Evolutionary conservation across 2,797 vertebrate species (phyloP).

Genomic region (Sciurus carolinensis): DNA sequence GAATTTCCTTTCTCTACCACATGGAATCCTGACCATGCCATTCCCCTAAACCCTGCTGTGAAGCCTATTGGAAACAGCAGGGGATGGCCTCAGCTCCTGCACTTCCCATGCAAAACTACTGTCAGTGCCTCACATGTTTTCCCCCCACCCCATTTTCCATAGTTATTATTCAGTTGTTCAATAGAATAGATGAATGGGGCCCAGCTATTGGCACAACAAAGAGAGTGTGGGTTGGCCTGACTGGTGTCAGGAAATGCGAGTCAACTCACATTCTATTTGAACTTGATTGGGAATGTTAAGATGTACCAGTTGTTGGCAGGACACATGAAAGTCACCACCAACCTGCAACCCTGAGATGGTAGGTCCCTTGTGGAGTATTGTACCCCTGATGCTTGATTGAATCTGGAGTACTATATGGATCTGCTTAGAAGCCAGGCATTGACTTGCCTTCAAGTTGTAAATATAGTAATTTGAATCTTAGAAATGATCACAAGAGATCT

Average conservation of each 20-base stretch:
- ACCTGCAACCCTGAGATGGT: neutral
- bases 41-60: neutral
- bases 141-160: fast-evolving
- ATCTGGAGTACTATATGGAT: neutral
- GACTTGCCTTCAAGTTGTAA: neutral
- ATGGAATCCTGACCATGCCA: neutral
- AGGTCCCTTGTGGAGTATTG: too few relatives aligned
- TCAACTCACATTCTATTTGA: neutral
- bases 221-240: neutral
- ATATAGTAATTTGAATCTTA: neutral
- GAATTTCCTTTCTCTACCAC: neutral
- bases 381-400: neutral
- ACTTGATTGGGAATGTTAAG: neutral
- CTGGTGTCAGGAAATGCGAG: neutral
- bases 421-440: neutral
- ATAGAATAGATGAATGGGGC: neutral
- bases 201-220: neutral
- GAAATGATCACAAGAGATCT: neutral
- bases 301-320: neutral
- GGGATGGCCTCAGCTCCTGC: neutral
- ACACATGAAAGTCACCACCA: neutral
- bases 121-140: neutral
- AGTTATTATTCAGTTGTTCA: neutral
- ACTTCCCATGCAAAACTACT: neutral
- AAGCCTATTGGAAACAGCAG: neutral